Base-by-base conservation (phyloP, 2,797 vertebrate species). In the Chloroceryle inda region DNA sequence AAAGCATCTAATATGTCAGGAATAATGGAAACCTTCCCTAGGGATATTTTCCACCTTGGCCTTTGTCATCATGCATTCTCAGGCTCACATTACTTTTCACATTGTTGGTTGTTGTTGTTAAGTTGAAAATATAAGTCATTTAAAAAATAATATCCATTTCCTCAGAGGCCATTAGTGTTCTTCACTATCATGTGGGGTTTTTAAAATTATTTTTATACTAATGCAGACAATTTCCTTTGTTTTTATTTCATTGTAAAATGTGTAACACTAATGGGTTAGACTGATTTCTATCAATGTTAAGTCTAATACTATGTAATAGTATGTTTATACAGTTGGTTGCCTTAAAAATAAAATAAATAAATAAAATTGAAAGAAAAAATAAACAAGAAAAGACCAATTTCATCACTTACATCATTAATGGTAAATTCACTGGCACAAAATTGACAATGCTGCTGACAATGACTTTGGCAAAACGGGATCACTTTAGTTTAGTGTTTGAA, bases 401-500 rank as follows among this genome's bases (percentile, higher is more conserved):
- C 90, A 82, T 96, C 75, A 80, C 45, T 81, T 96, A 42, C 49
- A 81, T 91, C 63, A 94, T 96, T 97, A 96, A 84, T 27, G 21
- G 15, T 85, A 94, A 88, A 96, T 93, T 94, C 66, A 55, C 91
- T 77, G 66, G 31, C 71, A 69, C 20, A 52, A 55, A 92, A 97
- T 64, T 78, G 50, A 86, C 42, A 59, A 27, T 58, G 49, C 85
- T 96, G 79, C 66, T 96, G 78, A 96, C 73, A 94, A 74, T 13
- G 59, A 74, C 56, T 96, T 86, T 66, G 49, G 44, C 8, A 52
- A 93, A 95, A 38, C 37, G 52, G 78, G 56, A 63, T 95, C 50
- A 93, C 80, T 96, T 96, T 91, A 94, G 18, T 64, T 86, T 66
- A 87, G 50, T 81, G 49, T 63, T 94, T 92, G 87, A 96, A 85